Base-by-base conservation (phyloP, 2,888 invertebrate species). In the Tetropium fuscum region DNA sequence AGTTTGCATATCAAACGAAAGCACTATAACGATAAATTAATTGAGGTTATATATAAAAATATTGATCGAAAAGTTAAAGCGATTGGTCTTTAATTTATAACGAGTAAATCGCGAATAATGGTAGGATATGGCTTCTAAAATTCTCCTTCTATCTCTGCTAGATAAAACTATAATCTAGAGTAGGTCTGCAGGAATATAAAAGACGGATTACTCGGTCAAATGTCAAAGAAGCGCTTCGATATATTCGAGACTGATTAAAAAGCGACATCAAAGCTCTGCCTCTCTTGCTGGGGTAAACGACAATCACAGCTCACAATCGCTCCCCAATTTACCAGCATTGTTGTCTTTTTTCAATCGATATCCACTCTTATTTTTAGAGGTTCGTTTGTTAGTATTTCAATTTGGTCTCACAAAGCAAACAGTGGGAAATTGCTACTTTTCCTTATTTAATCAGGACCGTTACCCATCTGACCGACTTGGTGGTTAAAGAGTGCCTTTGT, bases 301-400 rank as follows among this genome's bases (percentile, higher is more conserved):
- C 81, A 81, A 81, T 81, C 81, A 79, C 77, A 71, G 72, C 69
- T 79, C 77, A 81, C 80, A 81, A 81, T 80, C 80, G 79, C 75
- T 74, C 80, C 80, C 80, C 80, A 80, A 80, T 81, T 81, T 80
- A 78, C 69, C 76, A 56, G 60, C 75, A 79, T 81, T 79, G 79
- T 81, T 78, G 78, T 78, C 78, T 80, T 80, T 81, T 80, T 80
- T 80, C 79, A 79, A 81, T 80, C 80, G 80, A 81, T 81, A 79
- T 77, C 75, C 77, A 74, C 73, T 74, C 73, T 75, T 78, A 76
- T 78, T 76, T 77, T 74, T 74, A 70, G 69, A 75, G 73, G 76
- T 78, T 74, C 77, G 75, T 77, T 79, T 78, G 78, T 76, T 78
- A 78, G 76, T 78, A 76, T 78, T 79, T 79, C 78, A 74, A 78